A percentile compares a stretch with the other conserved stretches of the same genome.
These are phyloP conservation scores for Xenus cinereus DNA, from an alignment of 2,113 vertebrate genomes.

Conservation along the genomic window DNA sequence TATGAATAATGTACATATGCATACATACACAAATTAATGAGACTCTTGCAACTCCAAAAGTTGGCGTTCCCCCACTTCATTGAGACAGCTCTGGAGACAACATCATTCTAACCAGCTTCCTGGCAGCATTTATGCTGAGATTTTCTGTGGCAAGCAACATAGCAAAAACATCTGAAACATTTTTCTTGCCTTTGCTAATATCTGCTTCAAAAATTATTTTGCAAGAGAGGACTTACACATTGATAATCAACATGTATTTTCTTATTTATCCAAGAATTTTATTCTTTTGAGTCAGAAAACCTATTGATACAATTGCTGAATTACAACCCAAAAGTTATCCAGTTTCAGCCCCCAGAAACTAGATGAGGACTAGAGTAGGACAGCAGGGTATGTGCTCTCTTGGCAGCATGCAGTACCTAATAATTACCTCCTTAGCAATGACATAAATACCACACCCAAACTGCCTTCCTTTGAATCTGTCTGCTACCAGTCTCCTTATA, in stretches of 20 bases:
- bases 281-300: background rate
- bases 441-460: background rate
- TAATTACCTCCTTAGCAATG: background rate
- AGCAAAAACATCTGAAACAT: background rate
- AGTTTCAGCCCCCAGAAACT: background rate
- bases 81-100: background rate
- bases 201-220: background rate
- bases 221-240: background rate
- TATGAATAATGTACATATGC: no score
- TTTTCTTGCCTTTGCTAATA: background rate
- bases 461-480: background rate
- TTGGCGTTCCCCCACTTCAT: fast-evolving
- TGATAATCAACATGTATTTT: background rate
- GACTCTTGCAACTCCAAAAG: background rate
- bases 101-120: background rate
- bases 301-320: background rate
- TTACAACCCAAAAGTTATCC: background rate
- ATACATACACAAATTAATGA: background rate
- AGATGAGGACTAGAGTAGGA: background rate
- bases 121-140: background rate
- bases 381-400: background rate
- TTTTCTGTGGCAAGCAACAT: background rate
- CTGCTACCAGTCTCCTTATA: background rate
- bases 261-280: background rate
- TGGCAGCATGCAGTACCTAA: background rate